Conservation (phyloP, 2,113 vertebrate genomes). For the Trinectes maculatus region DNA sequence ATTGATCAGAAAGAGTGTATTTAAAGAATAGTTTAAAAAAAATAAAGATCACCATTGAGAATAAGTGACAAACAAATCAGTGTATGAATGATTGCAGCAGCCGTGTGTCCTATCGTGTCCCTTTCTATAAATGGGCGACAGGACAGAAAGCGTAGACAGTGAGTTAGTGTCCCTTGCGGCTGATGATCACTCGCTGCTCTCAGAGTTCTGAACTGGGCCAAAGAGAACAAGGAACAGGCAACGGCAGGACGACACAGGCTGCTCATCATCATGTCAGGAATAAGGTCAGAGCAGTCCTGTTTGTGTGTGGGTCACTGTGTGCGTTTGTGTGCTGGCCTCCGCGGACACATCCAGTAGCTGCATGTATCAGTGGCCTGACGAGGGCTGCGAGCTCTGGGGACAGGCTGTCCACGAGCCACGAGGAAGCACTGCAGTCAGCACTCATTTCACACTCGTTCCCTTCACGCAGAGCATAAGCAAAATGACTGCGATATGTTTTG, state of each 20-base stretch:
- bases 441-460: constrained; percentile 16
- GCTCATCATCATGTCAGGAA: constrained; percentile 59
- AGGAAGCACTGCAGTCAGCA: constrained; percentile 62
- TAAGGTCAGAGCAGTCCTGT: constrained; percentile 50
- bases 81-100: neutral
- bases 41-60: neutral
- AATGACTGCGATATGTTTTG: constrained; percentile 3
- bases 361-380: constrained; percentile 71
- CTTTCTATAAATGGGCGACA: constrained; percentile 6
- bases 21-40: neutral
- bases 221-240: constrained; percentile 22
- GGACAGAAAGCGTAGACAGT: constrained; percentile 1
- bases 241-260: constrained; percentile 40
- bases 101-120: neutral
- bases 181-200: constrained; percentile 36
- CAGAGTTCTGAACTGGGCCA: constrained; percentile 33
- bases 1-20: too few species aligned
- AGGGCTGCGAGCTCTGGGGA: constrained; percentile 63
- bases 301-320: constrained; percentile 20
- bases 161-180: constrained; percentile 4
- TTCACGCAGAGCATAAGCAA: neutral
- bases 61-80: too few species aligned
- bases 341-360: constrained; percentile 60
- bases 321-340: constrained; percentile 40
- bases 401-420: constrained; percentile 31